Base-by-base conservation (phyloP, 2,113 vertebrate genomes). In the Oenanthe oenanthe region DNA sequence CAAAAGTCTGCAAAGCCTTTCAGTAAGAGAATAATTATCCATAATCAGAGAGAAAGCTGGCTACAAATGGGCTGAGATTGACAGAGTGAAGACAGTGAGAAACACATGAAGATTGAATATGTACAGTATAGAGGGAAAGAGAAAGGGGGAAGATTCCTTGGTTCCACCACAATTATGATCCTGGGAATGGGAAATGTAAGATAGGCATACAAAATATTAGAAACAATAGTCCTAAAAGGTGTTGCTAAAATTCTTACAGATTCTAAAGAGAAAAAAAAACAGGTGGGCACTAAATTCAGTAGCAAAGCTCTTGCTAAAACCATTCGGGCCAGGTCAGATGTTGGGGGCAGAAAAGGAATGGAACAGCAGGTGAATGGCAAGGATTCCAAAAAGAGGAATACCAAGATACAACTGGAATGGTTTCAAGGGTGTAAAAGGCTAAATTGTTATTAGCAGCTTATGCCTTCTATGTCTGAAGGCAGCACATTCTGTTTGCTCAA, bases 51-150 rank as follows among this genome's bases (percentile, higher is more conserved):
- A 31, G 26, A 63, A 85, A 81, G 12, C 13, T 60, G 38, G 10
- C 40, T 82, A 16, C 32, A 54, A 43, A 48, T 12, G 28, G 13
- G 2, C 29, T 34, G 45, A 82, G 53, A 12, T 2, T 67, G 40
- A 31, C 25, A 31, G 36, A 54, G 14, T 21, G 3, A 38, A 63
- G 32, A 9, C n/a, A 34, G 31, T 21, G 34, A 67, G 20, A 83
- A 56, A 34, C 1, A 0, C 2, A 0, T 42, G n/a, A 67, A 60
- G 20, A 24, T 1, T 38, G 26, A 60, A 28, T 24, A 60, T n/a
- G 18, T 62, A 19, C 28, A 25, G 9, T 66, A 36, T 32, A 28
- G 5, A 58, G 21, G 19, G 6, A 77, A 56, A 68, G 11, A 75
- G 26, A 56, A 66, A n/a, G 8, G 34, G 7, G 32, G 29, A 56